Evolutionary conservation across 2,888 invertebrate species (phyloP).

Genomic region (Congeria kusceri): DNA sequence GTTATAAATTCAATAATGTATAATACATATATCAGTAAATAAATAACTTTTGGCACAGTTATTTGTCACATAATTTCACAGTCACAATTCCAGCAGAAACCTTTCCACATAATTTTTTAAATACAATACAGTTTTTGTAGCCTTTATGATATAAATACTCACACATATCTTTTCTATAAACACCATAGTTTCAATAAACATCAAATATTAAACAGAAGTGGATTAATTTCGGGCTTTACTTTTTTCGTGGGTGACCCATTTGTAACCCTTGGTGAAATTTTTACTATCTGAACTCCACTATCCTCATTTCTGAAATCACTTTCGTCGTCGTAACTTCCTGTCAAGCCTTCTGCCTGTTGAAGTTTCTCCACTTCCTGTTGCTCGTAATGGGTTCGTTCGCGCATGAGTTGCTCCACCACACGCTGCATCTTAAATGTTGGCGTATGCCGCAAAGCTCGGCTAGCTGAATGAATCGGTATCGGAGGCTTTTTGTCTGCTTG

Average conservation of each 20-base stretch:
- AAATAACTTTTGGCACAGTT: too few relatives aligned
- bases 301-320: constrained; percentile 28
- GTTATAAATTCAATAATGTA: too few relatives aligned
- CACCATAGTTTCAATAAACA: too few relatives aligned
- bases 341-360: constrained; percentile 54
- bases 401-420: constrained; percentile 79
- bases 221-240: constrained; percentile 39
- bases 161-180: too few relatives aligned
- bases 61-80: too few relatives aligned
- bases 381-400: constrained; percentile 76
- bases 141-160: too few relatives aligned
- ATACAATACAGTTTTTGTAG: too few relatives aligned
- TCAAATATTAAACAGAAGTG: not conserved
- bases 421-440: constrained; percentile 82
- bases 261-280: constrained; percentile 42
- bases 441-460: constrained; percentile 80
- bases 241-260: constrained; percentile 42
- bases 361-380: constrained; percentile 77
- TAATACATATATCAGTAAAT: too few relatives aligned
- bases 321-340: constrained; percentile 3
- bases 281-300: constrained; percentile 25
- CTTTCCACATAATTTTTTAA: too few relatives aligned
- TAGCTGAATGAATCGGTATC: constrained; percentile 76
- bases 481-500: constrained; percentile 60
- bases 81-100: too few relatives aligned